Evolutionary conservation across 2,113 vertebrate genomes (phyloP).

Genomic region (Cynocephalus volans): DNA sequence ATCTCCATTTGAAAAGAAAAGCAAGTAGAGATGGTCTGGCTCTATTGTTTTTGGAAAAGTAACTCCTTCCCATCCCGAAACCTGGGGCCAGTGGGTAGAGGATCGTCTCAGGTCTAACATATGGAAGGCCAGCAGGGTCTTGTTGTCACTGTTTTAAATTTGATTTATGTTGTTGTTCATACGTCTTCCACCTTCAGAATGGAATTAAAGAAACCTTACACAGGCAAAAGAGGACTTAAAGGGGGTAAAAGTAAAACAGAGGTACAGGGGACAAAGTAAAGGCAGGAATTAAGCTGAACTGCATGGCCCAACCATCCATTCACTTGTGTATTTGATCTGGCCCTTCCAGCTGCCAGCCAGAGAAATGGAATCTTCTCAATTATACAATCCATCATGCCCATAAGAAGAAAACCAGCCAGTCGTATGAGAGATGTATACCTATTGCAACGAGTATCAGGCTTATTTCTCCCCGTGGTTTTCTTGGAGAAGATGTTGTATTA

Average conservation of each 20-base stretch:
- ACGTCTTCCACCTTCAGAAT: slow-evolving; percentile 10
- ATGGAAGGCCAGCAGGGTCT: background rate
- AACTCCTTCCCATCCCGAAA: background rate
- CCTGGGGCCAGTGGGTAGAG: background rate
- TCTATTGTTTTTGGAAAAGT: background rate
- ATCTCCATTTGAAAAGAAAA: background rate
- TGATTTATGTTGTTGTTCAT: background rate
- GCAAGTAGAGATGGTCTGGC: background rate
- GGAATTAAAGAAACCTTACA: background rate
- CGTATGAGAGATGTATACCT: background rate
- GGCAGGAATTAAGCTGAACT: background rate
- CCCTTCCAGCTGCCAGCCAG: background rate
- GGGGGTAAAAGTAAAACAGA: background rate
- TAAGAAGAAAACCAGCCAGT: background rate
- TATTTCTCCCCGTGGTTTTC: background rate
- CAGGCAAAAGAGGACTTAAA: background rate
- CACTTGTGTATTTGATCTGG: background rate
- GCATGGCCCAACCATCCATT: background rate
- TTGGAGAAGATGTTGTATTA: background rate
- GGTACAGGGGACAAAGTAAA: background rate
- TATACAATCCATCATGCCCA: too few species aligned
- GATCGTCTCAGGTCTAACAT: background rate
- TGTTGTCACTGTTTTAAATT: background rate
- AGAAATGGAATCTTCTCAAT: background rate
- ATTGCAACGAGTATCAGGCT: background rate